Base-by-base conservation (phyloP, 2,797 vertebrate genomes). In the Karalla daura region DNA sequence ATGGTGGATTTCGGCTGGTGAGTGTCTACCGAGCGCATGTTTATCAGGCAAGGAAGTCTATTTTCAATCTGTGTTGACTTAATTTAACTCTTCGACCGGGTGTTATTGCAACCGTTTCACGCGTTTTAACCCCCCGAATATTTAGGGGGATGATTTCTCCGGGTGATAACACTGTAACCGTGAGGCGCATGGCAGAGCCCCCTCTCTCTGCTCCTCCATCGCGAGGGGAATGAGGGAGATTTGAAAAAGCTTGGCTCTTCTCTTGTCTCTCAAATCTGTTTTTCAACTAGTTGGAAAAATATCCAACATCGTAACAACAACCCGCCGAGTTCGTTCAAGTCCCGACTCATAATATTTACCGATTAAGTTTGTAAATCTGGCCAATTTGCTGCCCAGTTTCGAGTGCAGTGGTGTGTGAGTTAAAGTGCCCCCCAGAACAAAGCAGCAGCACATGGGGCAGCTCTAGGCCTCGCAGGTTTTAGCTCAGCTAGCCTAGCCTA, bases 221-320 rank as follows among this genome's bases (percentile, higher is more conserved):
- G 91, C 93, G 88, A 92, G 86, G 91, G 91, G 93, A 95, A 95
- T 95, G 95, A 94, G 95, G 95, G 95, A 96, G 95, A 95, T 96
- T 96, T 96, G 95, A 96, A 96, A 95, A 94, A n/a, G n/a, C n/a
- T n/a, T n/a, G n/a, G 90, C 80, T 76, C 80, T 87, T 87, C 77
- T 70, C 83, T 76, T 80, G 69, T 61, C 45, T 63, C 63, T 59
- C 56, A 55, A 50, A 63, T 83, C 55, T 80, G 80, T 73, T 81
- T 32, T 49, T 54, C 70, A 63, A 78, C 61, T 83, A 78, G 44
- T 85, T 62, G 9, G 12, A 45, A 52, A 52, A 45, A 67, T 25
- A 44, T 8, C 7, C 0, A 7, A 20, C 24, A 13, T 27, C 4
- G 6, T 1, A 3, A 0, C 4, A 49, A 47, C 41, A 37, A 15